Base-by-base conservation (phyloP, 1,140 invertebrate genomes). In the Bombus picipes region DNA sequence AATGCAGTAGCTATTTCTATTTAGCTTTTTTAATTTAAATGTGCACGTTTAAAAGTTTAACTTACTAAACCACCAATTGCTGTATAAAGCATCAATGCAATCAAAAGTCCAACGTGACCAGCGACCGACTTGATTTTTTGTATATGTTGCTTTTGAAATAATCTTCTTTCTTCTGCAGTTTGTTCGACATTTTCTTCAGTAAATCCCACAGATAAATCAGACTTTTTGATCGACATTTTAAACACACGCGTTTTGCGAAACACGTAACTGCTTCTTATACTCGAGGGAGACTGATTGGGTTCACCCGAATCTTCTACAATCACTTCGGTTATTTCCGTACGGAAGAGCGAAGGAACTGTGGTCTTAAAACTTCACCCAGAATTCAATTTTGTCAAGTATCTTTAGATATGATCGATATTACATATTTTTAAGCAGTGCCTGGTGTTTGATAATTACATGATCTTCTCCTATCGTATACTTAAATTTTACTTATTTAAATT, bases 41-140 rank as follows among this genome's bases (percentile, higher is more conserved):
- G 1, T 39, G 28, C 75, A 57, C 22, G 39, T 39, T 57, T 47
- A 41, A 10, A 28, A 57, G 3, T 76, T 53, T 22, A 47, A 89
- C 96, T 96, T 95, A 98, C 97, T 96, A 97, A 93, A 90, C 97
- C 97, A 81, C 97, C 97, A 70, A 97, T 96, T 47, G 96, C 96
- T 2, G 97, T 97, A 89, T 98, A 98, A 47, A 97, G 92, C 95
- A 97, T 97, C 25, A 98, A 94, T 0, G 97, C 96, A 32, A 97
- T 94, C 81, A 98, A 95, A 70, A 98, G 93, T 34, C 97, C 97
- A 34, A 97, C 94, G 88, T 97, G 97, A 80, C 97, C 96, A 62
- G 97, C 91, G 18, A 96, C 96, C 32, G 96, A 95, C 92, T 97
- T 96, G 5, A 96, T 94, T 87, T 96, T 93, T 73, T 65, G 87